Conservation (phyloP, 2,888 invertebrate genomes). For the Mythimna impura region DNA sequence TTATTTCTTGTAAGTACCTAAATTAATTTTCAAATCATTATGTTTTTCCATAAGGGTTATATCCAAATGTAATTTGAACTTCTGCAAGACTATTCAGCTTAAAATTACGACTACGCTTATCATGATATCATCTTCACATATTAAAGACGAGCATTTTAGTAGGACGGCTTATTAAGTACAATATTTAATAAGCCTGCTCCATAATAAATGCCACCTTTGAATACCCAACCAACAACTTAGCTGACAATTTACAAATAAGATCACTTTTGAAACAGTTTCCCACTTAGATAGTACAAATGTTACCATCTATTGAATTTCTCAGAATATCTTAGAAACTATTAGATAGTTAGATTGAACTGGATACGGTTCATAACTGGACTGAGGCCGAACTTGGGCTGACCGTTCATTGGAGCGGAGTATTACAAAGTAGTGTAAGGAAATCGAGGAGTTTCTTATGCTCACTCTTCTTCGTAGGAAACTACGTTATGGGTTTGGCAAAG, state of each 20-base stretch:
- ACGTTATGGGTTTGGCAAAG: not conserved
- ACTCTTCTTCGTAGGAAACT: not conserved
- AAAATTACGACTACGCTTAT: not conserved
- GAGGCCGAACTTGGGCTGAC: not conserved
- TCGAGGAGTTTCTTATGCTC: not conserved
- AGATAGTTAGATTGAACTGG: constrained; percentile 24
- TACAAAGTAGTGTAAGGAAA: not conserved
- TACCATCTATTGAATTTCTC: constrained; percentile 33
- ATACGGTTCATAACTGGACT: constrained; percentile 25
- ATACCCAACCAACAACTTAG: not conserved
- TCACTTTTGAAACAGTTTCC: constrained; percentile 32
- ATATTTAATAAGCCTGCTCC: not conserved
- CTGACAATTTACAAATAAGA: constrained; percentile 11
- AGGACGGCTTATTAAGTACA: not conserved
- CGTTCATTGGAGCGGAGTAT: not conserved
- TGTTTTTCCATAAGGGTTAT: no score
- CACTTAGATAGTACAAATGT: constrained; percentile 21
- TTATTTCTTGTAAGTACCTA: no score
- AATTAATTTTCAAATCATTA: no score
- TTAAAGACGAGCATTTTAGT: not conserved
- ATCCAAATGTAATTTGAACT: not conserved
- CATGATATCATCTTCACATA: not conserved
- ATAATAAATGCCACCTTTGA: not conserved
- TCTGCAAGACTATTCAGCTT: not conserved
- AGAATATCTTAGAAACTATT: constrained; percentile 48